These are phyloP conservation scores for Suncus etruscus DNA, from an alignment of 2,113 vertebrate species.

Conservation along the genomic window DNA sequence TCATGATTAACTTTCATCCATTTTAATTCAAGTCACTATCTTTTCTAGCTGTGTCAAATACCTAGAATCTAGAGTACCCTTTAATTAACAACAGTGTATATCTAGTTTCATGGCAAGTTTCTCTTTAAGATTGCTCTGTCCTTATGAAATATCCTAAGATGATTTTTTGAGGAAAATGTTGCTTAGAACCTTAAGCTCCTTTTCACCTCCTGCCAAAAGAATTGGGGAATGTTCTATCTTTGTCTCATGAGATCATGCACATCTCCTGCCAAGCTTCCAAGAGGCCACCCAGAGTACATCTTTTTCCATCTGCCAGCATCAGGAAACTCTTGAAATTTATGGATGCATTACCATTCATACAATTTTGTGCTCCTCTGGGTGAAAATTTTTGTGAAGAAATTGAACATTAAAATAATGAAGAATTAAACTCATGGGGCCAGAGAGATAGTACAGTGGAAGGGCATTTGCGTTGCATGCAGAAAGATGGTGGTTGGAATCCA, in stretches of 20 bases:
- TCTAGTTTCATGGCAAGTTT: constrained; percentile 35
- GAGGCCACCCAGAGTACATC: constrained; percentile 35
- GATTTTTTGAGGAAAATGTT: constrained; percentile 37
- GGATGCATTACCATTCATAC: constrained; percentile 22
- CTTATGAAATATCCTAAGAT: constrained; percentile 50
- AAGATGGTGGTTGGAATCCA: too few relatives aligned
- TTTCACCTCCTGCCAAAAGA: constrained; percentile 45
- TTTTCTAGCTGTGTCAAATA: constrained; percentile 73
- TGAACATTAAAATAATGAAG: background rate
- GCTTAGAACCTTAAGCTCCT: background rate
- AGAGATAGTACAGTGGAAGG: too few relatives aligned
- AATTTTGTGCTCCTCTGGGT: constrained; percentile 20
- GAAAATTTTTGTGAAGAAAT: constrained; percentile 10
- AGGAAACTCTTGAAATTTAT: constrained; percentile 34
- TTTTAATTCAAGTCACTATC: constrained; percentile 74
- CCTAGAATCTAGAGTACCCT: constrained; percentile 66
- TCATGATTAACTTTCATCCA: constrained; percentile 81
- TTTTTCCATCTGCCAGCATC: constrained; percentile 62
- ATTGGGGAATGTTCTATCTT: constrained; percentile 61
- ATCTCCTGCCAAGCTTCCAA: constrained; percentile 57
- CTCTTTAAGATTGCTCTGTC: background rate
- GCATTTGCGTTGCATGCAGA: too few relatives aligned
- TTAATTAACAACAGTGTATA: constrained; percentile 51
- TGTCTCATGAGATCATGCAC: constrained; percentile 61
- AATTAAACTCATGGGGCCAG: background rate